phyloP scores from a whole-genome alignment of 2,797 vertebrate genomes.

The Hippoglossus hippoglossus region DNA sequence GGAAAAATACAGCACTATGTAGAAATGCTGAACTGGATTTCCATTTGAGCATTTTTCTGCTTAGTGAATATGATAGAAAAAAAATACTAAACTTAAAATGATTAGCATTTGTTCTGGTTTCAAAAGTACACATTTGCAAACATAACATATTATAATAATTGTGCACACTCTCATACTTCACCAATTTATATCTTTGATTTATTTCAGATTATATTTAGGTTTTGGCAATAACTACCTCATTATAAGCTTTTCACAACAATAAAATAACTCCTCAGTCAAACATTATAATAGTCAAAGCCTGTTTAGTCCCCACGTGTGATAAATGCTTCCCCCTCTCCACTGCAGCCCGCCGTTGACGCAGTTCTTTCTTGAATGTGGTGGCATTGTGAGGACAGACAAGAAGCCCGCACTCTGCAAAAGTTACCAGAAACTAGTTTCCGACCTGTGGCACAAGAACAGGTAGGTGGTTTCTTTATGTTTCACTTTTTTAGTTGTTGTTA shows the following conservation, averaged over 20 bases:
- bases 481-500: too few species aligned
- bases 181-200: background rate
- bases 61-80: slow-evolving; percentile 6
- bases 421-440: slow-evolving; percentile 97
- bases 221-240: too few species aligned
- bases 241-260: too few species aligned
- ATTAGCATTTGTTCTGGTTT: background rate
- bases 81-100: background rate
- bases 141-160: background rate
- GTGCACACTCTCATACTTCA: background rate
- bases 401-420: slow-evolving; percentile 98
- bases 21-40: slow-evolving; percentile 5
- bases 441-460: slow-evolving; percentile 99
- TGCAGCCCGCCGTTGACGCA: slow-evolving; percentile 94
- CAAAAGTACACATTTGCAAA: background rate
- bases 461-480: slow-evolving; percentile 50
- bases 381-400: slow-evolving; percentile 95
- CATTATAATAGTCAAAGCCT: background rate
- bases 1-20: slow-evolving; percentile 2
- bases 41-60: slow-evolving; percentile 1
- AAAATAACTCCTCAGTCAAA: too few species aligned
- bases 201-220: background rate
- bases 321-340: slow-evolving; percentile 9
- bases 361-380: slow-evolving; percentile 96
- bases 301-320: slow-evolving; percentile 14